These are phyloP conservation scores for Stercorarius parasiticus DNA, from an alignment of 2,113 vertebrate genomes.

Conservation along the genomic window DNA sequence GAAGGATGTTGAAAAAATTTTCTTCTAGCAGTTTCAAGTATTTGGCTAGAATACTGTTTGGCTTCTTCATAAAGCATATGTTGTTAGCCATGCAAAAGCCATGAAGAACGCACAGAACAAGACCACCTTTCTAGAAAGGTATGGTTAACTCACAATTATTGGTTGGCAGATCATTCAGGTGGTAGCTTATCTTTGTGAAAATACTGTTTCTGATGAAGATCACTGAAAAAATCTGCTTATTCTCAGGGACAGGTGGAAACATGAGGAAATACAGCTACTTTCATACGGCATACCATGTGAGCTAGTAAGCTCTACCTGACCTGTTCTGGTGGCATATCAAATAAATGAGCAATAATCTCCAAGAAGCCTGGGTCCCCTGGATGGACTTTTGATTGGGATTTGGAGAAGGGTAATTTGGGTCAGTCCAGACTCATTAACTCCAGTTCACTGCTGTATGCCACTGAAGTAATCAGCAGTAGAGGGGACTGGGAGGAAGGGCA, in stretches of 20 bases:
- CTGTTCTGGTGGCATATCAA: not conserved
- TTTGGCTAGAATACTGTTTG: not conserved
- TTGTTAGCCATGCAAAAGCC: slow-evolving; percentile 34
- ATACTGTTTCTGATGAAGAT: not conserved
- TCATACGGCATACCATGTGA: not conserved
- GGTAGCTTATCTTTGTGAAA: not conserved
- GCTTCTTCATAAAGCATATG: not conserved
- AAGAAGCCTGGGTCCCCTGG: not conserved
- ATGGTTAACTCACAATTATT: not conserved
- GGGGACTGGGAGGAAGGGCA: not conserved
- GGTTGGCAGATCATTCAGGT: not conserved
- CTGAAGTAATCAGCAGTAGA: not conserved
- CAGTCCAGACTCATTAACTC: not conserved
- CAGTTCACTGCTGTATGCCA: not conserved
- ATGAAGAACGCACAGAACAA: not conserved
- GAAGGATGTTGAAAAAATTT: not conserved
- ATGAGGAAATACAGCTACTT: not conserved
- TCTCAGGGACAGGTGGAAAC: not conserved
- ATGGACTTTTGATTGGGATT: not conserved
- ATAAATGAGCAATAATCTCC: not conserved
- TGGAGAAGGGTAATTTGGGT: not conserved
- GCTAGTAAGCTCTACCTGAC: not conserved
- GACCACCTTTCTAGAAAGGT: not conserved
- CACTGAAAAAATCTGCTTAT: not conserved
- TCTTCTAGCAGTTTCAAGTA: not conserved